A percentile compares a stretch with the other conserved stretches of the same genome.
phyloP scores from a whole-genome alignment of 2,113 vertebrate genomes.

The Scomber japonicus region DNA sequence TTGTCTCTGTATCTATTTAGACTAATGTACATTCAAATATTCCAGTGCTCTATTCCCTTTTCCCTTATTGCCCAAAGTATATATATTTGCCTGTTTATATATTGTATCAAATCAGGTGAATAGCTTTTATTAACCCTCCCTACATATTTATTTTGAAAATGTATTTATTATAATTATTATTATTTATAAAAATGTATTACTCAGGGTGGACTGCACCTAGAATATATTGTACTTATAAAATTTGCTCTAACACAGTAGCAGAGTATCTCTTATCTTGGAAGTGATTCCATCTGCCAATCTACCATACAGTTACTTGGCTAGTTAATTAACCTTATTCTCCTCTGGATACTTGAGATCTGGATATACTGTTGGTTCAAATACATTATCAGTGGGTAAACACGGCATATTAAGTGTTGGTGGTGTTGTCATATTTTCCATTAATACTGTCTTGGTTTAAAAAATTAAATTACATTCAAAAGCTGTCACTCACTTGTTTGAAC shows the following conservation, averaged over 20 bases:
- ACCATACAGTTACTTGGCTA: background rate
- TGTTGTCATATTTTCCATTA: background rate
- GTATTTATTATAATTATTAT: no score
- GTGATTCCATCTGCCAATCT: background rate
- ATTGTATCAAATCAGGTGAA: background rate
- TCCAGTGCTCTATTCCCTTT: background rate
- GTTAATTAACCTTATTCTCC: background rate
- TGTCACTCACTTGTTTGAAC: background rate
- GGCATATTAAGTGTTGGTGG: background rate
- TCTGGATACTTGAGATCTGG: background rate
- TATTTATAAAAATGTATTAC: no score
- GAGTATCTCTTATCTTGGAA: background rate
- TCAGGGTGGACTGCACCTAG: background rate
- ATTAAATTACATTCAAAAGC: background rate
- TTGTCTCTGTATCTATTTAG: background rate
- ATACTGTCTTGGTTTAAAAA: background rate
- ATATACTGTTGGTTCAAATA: conserved; percentile 9
- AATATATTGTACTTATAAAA: background rate
- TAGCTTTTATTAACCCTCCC: conserved; percentile 10
- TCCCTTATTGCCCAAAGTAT: background rate
- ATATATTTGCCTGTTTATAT: conserved; percentile 7
- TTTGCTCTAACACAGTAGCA: conserved; percentile 15
- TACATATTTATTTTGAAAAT: conserved; percentile 5
- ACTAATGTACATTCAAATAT: background rate
- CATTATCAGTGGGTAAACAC: background rate